Evolutionary conservation across 2,888 invertebrate genomes (phyloP).

Genomic region (Matsumyia berberina): DNA sequence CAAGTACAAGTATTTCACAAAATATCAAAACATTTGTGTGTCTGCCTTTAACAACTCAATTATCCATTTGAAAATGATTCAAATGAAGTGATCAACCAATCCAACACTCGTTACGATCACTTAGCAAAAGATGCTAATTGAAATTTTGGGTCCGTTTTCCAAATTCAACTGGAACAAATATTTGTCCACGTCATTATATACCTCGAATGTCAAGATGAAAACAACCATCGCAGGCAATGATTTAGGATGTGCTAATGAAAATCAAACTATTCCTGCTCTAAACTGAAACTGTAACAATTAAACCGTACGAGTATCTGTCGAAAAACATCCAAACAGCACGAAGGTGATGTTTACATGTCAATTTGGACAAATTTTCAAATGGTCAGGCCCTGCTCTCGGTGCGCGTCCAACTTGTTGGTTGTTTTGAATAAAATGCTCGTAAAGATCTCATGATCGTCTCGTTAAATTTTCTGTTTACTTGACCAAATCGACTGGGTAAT

Average conservation of each 20-base stretch:
- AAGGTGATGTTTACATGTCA: conserved; percentile 30
- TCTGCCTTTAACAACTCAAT: conserved; percentile 64
- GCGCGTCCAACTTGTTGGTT: neutral
- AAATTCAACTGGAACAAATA: conserved; percentile 6
- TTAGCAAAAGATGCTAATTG: conserved; percentile 53
- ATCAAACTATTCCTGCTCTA: conserved; percentile 43
- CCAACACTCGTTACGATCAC: neutral
- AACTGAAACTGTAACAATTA: conserved; percentile 53
- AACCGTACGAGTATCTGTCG: neutral
- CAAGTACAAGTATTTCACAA: neutral
- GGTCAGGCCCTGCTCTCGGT: no score
- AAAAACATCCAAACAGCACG: conserved; percentile 13
- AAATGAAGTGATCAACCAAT: conserved; percentile 18
- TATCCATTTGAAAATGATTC: conserved; percentile 54
- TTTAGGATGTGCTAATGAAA: conserved; percentile 38
- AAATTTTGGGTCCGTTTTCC: conserved; percentile 36
- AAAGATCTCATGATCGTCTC: conserved; percentile 49
- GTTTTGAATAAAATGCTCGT: conserved; percentile 1
- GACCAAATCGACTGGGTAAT: conserved; percentile 33
- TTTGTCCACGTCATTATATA: conserved; percentile 29
- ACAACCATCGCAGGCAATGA: neutral
- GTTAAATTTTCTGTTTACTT: conserved; percentile 38
- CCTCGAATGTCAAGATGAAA: conserved; percentile 31
- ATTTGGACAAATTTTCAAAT: conserved; percentile 22
- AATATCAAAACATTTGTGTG: neutral